Percentiles rank a stretch among this genome's conserved stretches.
phyloP scores from a whole-genome alignment of 2,113 vertebrate genomes.

The Chaetura pelagica region DNA sequence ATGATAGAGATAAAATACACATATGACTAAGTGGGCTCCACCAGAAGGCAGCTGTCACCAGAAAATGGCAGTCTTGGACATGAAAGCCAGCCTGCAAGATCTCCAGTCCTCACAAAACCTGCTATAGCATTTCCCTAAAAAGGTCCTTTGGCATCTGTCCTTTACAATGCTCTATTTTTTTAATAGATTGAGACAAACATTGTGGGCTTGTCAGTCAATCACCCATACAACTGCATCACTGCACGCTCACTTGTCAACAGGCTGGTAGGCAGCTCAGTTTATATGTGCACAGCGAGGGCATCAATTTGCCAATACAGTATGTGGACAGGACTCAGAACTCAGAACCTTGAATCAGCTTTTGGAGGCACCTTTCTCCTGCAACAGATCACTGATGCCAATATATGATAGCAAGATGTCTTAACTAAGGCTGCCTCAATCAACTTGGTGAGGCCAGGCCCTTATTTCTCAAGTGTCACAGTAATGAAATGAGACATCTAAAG shows the following conservation, averaged over 20 bases:
- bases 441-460: neutral
- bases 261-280: neutral
- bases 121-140: neutral
- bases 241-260: accelerated
- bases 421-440: neutral
- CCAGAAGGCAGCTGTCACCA: neutral
- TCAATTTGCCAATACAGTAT: neutral
- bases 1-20: neutral
- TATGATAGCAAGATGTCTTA: neutral
- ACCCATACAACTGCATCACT: neutral
- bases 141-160: neutral
- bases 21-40: neutral
- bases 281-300: neutral
- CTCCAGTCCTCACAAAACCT: neutral
- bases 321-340: neutral
- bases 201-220: neutral
- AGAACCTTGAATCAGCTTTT: neutral
- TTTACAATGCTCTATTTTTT: neutral
- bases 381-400: neutral
- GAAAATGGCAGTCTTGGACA: neutral
- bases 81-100: neutral
- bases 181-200: accelerated
- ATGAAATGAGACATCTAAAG: neutral
- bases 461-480: neutral
- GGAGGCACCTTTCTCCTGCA: neutral